Evolutionary conservation across 2,888 invertebrate species (phyloP).

Genomic region (Ornithoptera alexandrae): DNA sequence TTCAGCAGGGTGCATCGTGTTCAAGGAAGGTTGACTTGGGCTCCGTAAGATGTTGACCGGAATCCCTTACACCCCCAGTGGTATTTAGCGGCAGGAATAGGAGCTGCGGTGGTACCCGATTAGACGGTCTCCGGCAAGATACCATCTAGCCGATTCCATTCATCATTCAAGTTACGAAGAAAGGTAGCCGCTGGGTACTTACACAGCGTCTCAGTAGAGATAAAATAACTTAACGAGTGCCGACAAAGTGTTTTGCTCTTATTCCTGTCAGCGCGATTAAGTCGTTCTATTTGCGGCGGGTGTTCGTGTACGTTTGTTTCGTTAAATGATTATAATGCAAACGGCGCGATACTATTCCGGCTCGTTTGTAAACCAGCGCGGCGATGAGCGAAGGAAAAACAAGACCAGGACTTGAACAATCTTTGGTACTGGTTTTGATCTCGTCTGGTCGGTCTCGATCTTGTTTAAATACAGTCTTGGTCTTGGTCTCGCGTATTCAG

Average conservation of each 20-base stretch:
- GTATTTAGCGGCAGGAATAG: no score
- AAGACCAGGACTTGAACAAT: no score
- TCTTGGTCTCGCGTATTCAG: no score
- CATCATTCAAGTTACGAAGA: neutral
- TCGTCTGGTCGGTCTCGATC: no score
- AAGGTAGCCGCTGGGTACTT: neutral
- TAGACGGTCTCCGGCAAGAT: neutral
- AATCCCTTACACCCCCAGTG: no score
- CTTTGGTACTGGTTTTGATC: no score
- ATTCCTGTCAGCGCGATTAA: slow-evolving; percentile 16
- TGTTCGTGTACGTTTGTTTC: neutral
- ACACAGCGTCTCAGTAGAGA: neutral
- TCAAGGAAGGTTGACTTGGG: no score
- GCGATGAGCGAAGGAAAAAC: no score
- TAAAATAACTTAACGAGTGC: slow-evolving; percentile 6
- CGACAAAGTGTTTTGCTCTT: slow-evolving; percentile 10
- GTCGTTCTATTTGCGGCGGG: slow-evolving; percentile 22
- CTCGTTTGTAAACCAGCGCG: neutral
- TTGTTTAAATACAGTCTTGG: no score
- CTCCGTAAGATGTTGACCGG: no score
- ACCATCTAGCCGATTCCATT: neutral
- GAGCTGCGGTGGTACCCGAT: no score
- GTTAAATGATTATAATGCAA: slow-evolving; percentile 12
- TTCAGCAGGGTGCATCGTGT: no score
- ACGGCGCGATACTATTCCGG: neutral